Evolutionary conservation across 2,797 vertebrate species (phyloP).

Genomic region (Momotus momota): DNA sequence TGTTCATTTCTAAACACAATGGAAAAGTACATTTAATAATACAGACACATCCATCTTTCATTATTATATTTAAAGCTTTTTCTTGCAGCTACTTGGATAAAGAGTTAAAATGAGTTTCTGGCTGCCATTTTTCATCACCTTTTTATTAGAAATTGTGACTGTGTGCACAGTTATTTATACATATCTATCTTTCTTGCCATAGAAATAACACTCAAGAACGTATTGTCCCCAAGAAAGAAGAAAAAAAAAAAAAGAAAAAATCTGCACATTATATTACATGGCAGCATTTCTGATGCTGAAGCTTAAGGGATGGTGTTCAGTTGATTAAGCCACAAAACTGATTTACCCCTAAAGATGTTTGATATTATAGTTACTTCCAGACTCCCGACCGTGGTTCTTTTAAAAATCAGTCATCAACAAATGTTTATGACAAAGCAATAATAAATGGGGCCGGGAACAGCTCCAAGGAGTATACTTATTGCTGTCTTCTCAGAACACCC

Average conservation of each 20-base stretch:
- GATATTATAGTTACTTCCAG: constrained; percentile 74
- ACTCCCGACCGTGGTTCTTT: constrained; percentile 73
- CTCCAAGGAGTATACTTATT: neutral
- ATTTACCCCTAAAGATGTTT: constrained; percentile 78
- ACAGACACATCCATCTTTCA: neutral
- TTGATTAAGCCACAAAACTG: constrained; percentile 73
- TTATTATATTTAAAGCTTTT: neutral
- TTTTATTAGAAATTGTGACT: neutral
- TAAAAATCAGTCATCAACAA: constrained; percentile 74
- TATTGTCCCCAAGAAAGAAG: neutral
- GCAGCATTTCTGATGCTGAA: neutral
- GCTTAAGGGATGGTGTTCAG: neutral
- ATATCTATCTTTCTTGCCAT: neutral
- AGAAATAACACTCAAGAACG: neutral
- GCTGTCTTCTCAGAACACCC: neutral
- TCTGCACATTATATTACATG: neutral
- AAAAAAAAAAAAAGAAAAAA: neutral
- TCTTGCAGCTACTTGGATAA: neutral
- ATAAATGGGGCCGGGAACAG: neutral
- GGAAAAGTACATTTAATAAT: neutral
- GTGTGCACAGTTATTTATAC: neutral
- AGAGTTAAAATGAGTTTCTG: neutral
- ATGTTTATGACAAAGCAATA: constrained; percentile 39
- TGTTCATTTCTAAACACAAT: neutral
- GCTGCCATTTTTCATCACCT: neutral